Evolutionary conservation across 1,140 invertebrate species (phyloP), one percentile per base, ranked within the genome.

Genomic region (Leptestheria dahalacensis): DNA sequence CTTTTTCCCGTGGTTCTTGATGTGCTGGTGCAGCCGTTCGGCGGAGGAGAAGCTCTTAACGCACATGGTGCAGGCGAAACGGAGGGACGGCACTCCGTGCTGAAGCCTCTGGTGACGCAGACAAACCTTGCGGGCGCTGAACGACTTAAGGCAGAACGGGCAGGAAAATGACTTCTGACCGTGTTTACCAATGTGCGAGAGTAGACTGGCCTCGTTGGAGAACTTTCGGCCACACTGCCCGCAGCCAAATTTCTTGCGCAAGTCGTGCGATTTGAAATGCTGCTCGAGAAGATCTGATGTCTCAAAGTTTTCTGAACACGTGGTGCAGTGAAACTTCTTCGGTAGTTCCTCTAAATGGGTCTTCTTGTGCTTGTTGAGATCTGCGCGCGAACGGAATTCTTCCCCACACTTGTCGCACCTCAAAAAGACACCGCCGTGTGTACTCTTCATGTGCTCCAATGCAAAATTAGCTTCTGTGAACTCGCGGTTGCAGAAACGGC

Each of bases 371-470:
- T 50, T 18, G 18, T 21, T 26, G 12, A 60, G 26, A n/a, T 50
- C 48, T 25, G 25, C 20, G 6, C 25, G 49, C 4, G 33, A 53
- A 12, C 48, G 26, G 46, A 60, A 60, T 23, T 52, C 58, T 46
- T 50, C 46, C 21, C 25, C 21, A 53, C 58, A 60, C n/a, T 21
- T 53, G 26, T 60, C 58, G 33, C 58, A 60, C 24, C 52, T 52
- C 24, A 28, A 28, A 50, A 60, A 33, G 11, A 55, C 25, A 21
- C 25, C 33, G 10, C 53, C 53, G 21, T 55, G 53, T n/a, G 33
- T 9, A 15, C 21, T 33, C 33, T 55, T 25, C 53, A 55, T 55
- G 53, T 55, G 53, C 12, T 55, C 33, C 1, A 55, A 29, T 1
- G 53, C 53, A 41, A 33, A 55, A 0, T 26, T 18, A 2, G 53